A percentile compares a stretch with the other conserved stretches of the same genome.
These are phyloP conservation scores for Brassicogethes aeneus DNA, from an alignment of 2,888 invertebrate genomes.

Conservation along the genomic window DNA sequence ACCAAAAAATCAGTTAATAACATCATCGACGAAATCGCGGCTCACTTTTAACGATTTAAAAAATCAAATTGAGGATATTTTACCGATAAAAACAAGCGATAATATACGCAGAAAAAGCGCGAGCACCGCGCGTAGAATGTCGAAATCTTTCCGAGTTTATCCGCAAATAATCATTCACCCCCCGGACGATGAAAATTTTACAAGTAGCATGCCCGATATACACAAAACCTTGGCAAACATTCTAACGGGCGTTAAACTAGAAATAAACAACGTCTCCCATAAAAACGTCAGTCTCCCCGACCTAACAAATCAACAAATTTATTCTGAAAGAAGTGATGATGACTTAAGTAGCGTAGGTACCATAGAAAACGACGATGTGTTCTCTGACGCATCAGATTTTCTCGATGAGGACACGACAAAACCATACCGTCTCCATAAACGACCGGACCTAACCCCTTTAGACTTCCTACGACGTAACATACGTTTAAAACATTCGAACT, in stretches of 20 bases:
- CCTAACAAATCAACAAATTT: constrained; percentile 21
- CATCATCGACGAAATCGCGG: background rate
- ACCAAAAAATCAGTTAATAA: background rate
- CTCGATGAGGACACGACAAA: background rate
- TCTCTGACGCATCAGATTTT: constrained; percentile 4
- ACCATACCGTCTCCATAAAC: background rate
- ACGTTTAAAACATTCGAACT: background rate
- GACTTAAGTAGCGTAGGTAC: constrained; percentile 9
- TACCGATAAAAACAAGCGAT: constrained; percentile 27
- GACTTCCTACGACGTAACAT: constrained; percentile 28
- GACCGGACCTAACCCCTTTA: constrained; percentile 24
- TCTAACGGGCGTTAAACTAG: constrained; percentile 9
- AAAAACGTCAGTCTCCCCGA: constrained; percentile 33
- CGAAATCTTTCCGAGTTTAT: constrained; percentile 31
- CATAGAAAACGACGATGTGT: constrained; percentile 9
- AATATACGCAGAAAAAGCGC: constrained; percentile 23
- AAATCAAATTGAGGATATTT: constrained; percentile 33
- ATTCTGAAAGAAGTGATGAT: constrained; percentile 10
- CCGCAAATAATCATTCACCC: constrained; percentile 33
- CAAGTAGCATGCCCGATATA: constrained; percentile 37
- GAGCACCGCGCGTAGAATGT: constrained; percentile 23
- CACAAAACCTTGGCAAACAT: constrained; percentile 11
- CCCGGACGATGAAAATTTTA: constrained; percentile 28
- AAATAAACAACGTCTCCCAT: constrained; percentile 25
- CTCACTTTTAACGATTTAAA: constrained; percentile 36